Evolutionary conservation across 2,888 invertebrate genomes (phyloP).

Genomic region (Spisula subtruncata): DNA sequence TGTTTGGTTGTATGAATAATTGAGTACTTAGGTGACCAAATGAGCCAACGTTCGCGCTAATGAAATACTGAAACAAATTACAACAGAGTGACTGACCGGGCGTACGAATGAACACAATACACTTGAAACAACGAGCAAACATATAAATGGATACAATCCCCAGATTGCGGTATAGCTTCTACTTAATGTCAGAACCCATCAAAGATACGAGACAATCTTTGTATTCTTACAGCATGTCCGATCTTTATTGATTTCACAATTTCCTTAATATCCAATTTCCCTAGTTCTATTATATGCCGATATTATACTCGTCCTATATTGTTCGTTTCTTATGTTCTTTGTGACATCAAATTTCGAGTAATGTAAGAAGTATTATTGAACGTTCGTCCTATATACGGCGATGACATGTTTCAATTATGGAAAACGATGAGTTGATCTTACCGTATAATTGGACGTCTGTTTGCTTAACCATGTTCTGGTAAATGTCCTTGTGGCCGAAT

Average conservation of each 20-base stretch:
- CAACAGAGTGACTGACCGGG: too few species aligned
- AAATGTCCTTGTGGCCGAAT: background rate
- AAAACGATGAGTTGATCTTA: background rate
- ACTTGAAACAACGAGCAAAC: too few species aligned
- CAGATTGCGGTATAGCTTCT: too few species aligned
- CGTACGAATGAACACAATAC: too few species aligned
- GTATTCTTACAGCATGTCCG: background rate
- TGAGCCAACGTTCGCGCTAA: too few species aligned
- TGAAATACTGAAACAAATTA: too few species aligned
- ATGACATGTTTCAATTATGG: constrained; percentile 5
- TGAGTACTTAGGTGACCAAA: too few species aligned
- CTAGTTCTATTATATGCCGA: background rate
- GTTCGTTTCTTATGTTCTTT: background rate
- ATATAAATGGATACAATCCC: too few species aligned
- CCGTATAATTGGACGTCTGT: background rate
- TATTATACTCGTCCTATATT: background rate
- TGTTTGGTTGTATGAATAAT: too few species aligned
- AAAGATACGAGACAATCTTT: too few species aligned
- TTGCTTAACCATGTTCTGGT: background rate
- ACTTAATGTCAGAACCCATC: too few species aligned
- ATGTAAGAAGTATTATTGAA: constrained; percentile 16
- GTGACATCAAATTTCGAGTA: background rate
- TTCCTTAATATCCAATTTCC: constrained; percentile 2
- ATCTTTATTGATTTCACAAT: constrained; percentile 7
- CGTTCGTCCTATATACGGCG: background rate